Percentiles rank a stretch among this genome's conserved stretches.
These are phyloP conservation scores for Scaptomyza pallida DNA, from an alignment of 1,140 invertebrate species.

Conservation along the genomic window DNA sequence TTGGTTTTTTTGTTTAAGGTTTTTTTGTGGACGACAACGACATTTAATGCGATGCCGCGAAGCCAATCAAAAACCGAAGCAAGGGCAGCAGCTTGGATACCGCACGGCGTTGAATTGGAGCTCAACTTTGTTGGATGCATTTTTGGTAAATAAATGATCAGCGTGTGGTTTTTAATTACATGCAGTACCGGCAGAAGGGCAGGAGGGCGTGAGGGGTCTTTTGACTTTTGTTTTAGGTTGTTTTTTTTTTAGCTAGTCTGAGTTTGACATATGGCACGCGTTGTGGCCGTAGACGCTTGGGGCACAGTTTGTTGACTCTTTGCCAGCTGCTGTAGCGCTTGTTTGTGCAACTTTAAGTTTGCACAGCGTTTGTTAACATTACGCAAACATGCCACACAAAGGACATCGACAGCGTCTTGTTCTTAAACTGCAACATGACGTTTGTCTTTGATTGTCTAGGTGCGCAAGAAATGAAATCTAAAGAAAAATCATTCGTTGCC, in stretches of 20 bases:
- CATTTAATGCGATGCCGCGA: constrained; percentile 55
- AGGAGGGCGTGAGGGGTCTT: constrained; percentile 37
- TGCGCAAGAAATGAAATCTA: constrained; percentile 43
- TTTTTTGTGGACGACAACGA: constrained; percentile 30
- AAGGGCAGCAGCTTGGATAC: constrained; percentile 47
- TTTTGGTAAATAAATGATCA: constrained; percentile 64
- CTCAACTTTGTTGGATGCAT: constrained; percentile 42
- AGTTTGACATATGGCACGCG: constrained; percentile 72
- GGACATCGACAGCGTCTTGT: constrained; percentile 28
- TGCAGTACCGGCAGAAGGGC: constrained; percentile 29
- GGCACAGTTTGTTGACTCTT: constrained; percentile 65
- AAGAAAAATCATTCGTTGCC: constrained; percentile 57
- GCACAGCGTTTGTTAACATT: constrained; percentile 65
- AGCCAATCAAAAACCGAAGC: constrained; percentile 79
- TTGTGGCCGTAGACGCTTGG: constrained; percentile 36
- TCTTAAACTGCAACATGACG: constrained; percentile 15
- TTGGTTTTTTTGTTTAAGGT: constrained; percentile 28
- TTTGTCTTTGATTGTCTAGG: constrained; percentile 33
- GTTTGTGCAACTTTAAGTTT: constrained; percentile 65
- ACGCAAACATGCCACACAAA: constrained; percentile 72
- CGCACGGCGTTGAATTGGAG: constrained; percentile 35
- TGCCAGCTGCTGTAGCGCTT: constrained; percentile 43
- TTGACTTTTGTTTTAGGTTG: constrained; percentile 32
- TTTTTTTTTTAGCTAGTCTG: constrained; percentile 20
- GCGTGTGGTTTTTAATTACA: constrained; percentile 79